A percentile compares a stretch with the other conserved stretches of the same genome.
phyloP scores from a whole-genome alignment of 2,797 vertebrate species.

The Myotis planiceps region DNA sequence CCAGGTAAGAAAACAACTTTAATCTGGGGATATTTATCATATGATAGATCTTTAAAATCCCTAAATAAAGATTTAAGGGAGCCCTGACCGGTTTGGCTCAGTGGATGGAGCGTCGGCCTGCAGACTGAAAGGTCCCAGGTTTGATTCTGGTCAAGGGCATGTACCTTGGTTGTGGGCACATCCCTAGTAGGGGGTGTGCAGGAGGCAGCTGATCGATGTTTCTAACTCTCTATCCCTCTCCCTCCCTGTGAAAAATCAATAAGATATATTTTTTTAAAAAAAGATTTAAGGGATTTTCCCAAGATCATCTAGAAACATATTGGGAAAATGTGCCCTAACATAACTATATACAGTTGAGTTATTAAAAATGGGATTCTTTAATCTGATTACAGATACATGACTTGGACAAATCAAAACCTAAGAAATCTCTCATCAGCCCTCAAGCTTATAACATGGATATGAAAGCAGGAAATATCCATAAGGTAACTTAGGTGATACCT shows the following conservation, averaged over 20 bases:
- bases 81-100: no score
- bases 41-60: neutral
- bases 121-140: no score
- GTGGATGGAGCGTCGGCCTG: no score
- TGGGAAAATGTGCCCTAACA: neutral
- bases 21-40: neutral
- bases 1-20: conserved; percentile 76
- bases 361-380: neutral
- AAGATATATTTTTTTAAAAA: neutral
- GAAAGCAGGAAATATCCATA: conserved; percentile 34
- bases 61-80: neutral
- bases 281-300: neutral
- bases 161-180: no score
- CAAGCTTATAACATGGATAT: conserved; percentile 37
- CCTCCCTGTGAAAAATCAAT: no score
- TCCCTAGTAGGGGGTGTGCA: no score
- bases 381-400: conserved; percentile 75
- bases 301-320: neutral
- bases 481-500: conserved; percentile 49
- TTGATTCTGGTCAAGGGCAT: no score
- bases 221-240: no score
- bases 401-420: conserved; percentile 62
- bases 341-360: neutral
- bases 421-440: conserved; percentile 69
- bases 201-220: no score